These are phyloP conservation scores for Netelia fuscicornis DNA, from an alignment of 2,888 invertebrate species.

Conservation along the genomic window DNA sequence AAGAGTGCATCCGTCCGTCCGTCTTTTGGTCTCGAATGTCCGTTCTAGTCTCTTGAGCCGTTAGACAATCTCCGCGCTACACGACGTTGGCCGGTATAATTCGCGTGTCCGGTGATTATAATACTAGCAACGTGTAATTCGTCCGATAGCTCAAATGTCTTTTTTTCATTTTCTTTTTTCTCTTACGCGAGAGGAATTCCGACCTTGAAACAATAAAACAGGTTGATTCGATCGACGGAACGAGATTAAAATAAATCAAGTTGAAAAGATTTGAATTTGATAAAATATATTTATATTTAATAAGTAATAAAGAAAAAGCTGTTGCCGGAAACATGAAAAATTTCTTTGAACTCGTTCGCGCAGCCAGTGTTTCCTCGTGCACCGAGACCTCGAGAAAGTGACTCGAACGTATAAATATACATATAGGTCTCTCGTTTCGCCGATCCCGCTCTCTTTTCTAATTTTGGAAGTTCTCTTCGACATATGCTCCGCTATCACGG, in stretches of 20 bases:
- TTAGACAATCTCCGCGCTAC: constrained; percentile 37
- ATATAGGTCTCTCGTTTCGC: constrained; percentile 15
- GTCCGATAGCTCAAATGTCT: constrained; percentile 27
- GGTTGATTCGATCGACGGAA: background rate
- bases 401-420: constrained; percentile 14
- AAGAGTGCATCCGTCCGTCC: constrained; percentile 69
- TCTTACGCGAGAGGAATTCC: background rate
- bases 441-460: constrained; percentile 64
- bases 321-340: constrained; percentile 24
- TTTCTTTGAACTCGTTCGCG: constrained; percentile 33
- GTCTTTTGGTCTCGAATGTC: constrained; percentile 35
- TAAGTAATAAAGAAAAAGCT: background rate
- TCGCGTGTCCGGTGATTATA: constrained; percentile 79
- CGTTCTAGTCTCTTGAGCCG: constrained; percentile 19
- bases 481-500: constrained; percentile 63
- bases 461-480: constrained; percentile 68
- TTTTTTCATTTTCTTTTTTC: background rate
- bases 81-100: constrained; percentile 69
- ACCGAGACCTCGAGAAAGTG: constrained; percentile 33
- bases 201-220: constrained; percentile 10
- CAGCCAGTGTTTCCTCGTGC: constrained; percentile 22
- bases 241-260: background rate
- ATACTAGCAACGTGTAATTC: constrained; percentile 55
- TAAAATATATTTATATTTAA: background rate
- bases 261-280: background rate